phyloP scores from a whole-genome alignment of 2,113 vertebrate genomes.

The Rissa tridactyla region DNA sequence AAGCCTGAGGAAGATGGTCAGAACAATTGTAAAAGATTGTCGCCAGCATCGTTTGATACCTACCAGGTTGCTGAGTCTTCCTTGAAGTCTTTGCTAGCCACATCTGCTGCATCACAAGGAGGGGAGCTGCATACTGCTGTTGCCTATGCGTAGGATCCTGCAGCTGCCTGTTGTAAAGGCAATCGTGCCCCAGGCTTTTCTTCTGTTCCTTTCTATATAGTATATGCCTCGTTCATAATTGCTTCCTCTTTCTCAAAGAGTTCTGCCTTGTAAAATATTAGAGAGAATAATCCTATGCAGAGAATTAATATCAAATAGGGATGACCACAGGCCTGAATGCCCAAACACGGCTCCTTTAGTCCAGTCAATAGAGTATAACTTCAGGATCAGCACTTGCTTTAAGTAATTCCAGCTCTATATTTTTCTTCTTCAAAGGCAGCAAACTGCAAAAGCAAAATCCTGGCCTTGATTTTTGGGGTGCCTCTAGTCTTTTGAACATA shows the following conservation, averaged over 20 bases:
- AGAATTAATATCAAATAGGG: background rate
- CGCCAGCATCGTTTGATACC: background rate
- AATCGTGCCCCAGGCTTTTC: background rate
- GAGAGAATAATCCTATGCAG: background rate
- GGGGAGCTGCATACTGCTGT: background rate
- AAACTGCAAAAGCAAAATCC: background rate
- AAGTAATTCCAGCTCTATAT: background rate
- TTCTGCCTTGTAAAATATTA: background rate
- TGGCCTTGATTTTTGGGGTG: background rate
- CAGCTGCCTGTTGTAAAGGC: background rate
- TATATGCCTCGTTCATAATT: background rate
- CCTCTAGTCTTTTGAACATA: background rate
- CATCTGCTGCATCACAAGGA: background rate
- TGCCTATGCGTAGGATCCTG: background rate
- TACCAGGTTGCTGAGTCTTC: background rate
- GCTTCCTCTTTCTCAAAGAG: background rate
- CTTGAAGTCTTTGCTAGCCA: background rate
- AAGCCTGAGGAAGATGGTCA: background rate
- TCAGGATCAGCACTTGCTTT: background rate
- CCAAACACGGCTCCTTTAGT: background rate
- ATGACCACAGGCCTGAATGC: background rate
- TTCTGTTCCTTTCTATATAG: background rate
- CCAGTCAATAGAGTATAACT: background rate
- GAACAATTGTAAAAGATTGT: background rate
- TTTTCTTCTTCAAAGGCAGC: background rate